These are phyloP conservation scores for Channa maculata DNA, from an alignment of 2,113 vertebrate genomes.

Conservation along the genomic window DNA sequence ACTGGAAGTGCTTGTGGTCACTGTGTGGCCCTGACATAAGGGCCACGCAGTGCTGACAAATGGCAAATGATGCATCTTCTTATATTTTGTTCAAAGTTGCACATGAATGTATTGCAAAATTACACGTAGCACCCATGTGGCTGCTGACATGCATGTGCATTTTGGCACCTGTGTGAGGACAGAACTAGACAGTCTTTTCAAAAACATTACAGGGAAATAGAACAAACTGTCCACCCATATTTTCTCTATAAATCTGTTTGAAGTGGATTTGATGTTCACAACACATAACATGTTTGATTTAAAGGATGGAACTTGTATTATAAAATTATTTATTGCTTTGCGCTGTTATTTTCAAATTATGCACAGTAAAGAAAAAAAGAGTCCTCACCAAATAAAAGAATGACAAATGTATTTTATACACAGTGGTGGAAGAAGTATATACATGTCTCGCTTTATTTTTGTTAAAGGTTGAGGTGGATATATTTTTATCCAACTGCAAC, in stretches of 20 bases:
- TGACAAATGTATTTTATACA: no score
- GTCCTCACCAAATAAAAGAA: no score
- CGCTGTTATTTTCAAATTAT: background rate
- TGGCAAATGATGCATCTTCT: background rate
- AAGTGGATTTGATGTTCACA: no score
- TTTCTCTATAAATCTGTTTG: no score
- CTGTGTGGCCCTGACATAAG: background rate
- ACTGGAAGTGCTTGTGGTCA: background rate
- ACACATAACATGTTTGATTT: background rate
- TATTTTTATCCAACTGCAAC: no score
- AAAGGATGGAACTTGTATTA: background rate
- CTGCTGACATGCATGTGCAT: background rate
- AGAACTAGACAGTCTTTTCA: background rate
- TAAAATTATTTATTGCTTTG: background rate
- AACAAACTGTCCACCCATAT: no score
- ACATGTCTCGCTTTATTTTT: no score
- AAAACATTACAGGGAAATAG: no score
- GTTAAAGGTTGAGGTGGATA: no score
- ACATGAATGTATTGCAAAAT: background rate
- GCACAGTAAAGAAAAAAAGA: no score
- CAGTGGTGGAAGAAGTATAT: no score
- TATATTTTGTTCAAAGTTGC: slow-evolving; percentile 21
- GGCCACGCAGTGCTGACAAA: slow-evolving; percentile 6
- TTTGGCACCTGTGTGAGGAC: background rate
- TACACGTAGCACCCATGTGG: no score